Conservation (phyloP, 2,113 vertebrate species). For the Lonchura striata region DNA sequence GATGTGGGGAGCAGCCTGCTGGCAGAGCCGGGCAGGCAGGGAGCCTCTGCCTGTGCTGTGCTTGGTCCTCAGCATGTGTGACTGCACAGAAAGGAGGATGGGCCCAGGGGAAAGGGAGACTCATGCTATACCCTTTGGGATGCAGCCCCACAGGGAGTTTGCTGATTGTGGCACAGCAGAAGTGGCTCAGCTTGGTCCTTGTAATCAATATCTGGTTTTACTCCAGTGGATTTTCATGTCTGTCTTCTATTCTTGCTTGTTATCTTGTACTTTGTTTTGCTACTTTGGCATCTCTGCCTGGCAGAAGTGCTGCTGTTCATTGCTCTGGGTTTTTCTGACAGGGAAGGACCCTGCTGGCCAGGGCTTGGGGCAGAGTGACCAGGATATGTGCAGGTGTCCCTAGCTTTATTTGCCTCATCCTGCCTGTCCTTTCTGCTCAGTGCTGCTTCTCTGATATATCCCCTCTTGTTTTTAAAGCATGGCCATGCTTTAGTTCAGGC, state of each 20-base stretch:
- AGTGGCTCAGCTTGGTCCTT: neutral
- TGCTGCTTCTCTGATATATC: neutral
- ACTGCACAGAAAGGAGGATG: neutral
- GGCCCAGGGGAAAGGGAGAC: neutral
- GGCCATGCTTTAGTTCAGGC: neutral
- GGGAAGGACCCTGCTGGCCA: neutral
- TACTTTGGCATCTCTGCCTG: conserved; percentile 36
- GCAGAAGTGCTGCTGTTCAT: neutral
- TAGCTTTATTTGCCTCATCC: neutral
- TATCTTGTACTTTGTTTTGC: conserved; percentile 20
- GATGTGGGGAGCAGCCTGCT: neutral
- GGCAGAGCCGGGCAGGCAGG: neutral
- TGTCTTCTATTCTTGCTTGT: conserved; percentile 4
- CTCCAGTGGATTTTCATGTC: neutral
- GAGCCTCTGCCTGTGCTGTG: neutral
- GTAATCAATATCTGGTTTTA: neutral
- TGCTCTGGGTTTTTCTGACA: neutral
- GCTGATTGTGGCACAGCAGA: neutral
- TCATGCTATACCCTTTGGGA: rapidly evolving
- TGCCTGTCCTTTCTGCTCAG: neutral
- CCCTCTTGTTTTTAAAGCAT: neutral
- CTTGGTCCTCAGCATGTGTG: neutral
- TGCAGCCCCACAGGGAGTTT: neutral
- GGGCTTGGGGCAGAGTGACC: neutral
- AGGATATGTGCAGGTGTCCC: neutral